These are phyloP conservation scores for Etheostoma nigrum DNA, from an alignment of 2,797 vertebrate species.

Conservation along the genomic window DNA sequence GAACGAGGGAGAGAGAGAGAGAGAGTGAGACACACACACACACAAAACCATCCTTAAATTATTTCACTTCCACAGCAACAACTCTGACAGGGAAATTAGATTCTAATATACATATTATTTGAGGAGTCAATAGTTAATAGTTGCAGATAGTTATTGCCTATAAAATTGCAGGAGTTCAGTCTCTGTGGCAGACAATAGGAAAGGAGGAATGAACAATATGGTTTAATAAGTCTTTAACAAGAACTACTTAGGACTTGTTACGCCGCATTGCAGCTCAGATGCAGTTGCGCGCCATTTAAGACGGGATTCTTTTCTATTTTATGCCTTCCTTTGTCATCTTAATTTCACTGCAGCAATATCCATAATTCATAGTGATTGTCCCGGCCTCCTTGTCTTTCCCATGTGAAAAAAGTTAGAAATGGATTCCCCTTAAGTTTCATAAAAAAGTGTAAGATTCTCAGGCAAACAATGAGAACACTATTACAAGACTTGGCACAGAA, in stretches of 20 bases:
- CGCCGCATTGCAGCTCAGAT: constrained; percentile 72
- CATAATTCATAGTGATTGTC: constrained; percentile 75
- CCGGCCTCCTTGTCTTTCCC: constrained; percentile 68
- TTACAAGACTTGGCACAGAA: constrained; percentile 80
- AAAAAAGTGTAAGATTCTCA: constrained; percentile 71
- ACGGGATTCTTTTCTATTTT: constrained; percentile 40
- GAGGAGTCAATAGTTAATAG: constrained; percentile 64
- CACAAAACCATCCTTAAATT: constrained; percentile 31
- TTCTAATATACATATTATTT: constrained; percentile 61
- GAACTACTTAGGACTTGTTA: constrained; percentile 72
- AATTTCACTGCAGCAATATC: constrained; percentile 77
- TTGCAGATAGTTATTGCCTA: constrained; percentile 64
- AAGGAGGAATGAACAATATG: constrained; percentile 61
- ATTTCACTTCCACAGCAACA: constrained; percentile 45
- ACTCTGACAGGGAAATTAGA: constrained; percentile 37
- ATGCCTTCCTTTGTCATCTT: constrained; percentile 74
- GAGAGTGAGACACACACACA: neutral
- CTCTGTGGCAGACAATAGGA: constrained; percentile 38
- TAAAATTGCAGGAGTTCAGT: constrained; percentile 50
- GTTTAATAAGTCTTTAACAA: constrained; percentile 67
- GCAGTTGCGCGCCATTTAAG: constrained; percentile 65
- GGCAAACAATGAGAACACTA: constrained; percentile 82
- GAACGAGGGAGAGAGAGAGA: neutral
- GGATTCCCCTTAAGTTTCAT: constrained; percentile 76
- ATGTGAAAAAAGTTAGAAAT: constrained; percentile 71